phyloP scores from a whole-genome alignment of 2,113 vertebrate genomes.

The Stictonetta naevosa region DNA sequence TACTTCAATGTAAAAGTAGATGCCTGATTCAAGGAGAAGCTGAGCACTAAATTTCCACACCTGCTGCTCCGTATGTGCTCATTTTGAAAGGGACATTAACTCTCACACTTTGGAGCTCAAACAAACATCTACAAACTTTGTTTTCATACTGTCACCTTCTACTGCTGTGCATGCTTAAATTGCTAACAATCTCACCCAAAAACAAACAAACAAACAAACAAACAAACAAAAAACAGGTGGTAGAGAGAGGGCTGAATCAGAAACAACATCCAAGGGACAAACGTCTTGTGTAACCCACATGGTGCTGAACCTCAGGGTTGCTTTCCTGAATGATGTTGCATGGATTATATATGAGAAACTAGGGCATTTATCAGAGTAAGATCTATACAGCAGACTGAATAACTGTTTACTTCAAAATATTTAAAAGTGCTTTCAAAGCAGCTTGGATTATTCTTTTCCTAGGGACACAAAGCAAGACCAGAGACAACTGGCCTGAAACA shows the following conservation, averaged over 20 bases:
- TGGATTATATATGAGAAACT: neutral
- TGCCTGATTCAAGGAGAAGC: neutral
- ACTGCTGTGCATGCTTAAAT: neutral
- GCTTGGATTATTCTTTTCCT: neutral
- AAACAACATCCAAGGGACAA: neutral
- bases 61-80: neutral
- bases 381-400: neutral
- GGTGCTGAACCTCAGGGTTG: neutral
- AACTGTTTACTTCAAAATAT: neutral
- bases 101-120: neutral
- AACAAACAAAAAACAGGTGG: neutral
- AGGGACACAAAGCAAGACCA: neutral
- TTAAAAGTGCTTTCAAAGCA: neutral
- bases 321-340: neutral
- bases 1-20: neutral
- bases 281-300: neutral
- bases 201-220: neutral
- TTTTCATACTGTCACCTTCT: neutral
- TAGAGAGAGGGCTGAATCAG: neutral
- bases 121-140: neutral
- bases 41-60: neutral
- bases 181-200: neutral
- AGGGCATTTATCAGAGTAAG: neutral
- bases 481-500: neutral
- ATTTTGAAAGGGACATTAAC: neutral